A percentile compares a stretch with the other conserved stretches of the same genome.
Evolutionary conservation across 2,797 vertebrate species (phyloP).

Genomic region (Gila robusta): DNA sequence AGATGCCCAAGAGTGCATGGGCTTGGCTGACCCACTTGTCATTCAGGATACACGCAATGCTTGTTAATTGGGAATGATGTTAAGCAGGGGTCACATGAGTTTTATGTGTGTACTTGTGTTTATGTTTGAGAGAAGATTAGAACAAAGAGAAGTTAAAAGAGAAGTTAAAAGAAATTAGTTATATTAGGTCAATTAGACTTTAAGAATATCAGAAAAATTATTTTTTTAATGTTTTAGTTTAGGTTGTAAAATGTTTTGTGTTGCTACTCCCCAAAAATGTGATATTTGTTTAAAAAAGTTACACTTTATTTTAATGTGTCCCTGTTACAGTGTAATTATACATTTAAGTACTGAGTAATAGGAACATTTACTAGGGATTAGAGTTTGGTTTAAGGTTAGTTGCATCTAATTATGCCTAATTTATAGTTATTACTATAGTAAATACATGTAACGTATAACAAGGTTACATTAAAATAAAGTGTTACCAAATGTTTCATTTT

Average conservation of each 20-base stretch:
- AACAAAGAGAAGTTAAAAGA: background rate
- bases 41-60: slow-evolving; percentile 1
- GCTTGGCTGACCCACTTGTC: slow-evolving; percentile 19
- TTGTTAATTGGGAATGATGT: background rate
- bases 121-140: background rate
- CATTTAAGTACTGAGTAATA: too few relatives aligned
- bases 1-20: slow-evolving; percentile 32
- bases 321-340: too few relatives aligned
- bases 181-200: background rate
- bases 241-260: background rate
- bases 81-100: slow-evolving; percentile 5
- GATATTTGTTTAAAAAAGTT: background rate
- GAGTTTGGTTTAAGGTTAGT: too few relatives aligned
- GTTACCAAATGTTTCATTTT: background rate
- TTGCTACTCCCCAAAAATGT: background rate
- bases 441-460: too few relatives aligned
- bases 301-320: too few relatives aligned
- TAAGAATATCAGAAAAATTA: background rate
- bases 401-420: too few relatives aligned
- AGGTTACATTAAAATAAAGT: too few relatives aligned
- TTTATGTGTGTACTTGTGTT: slow-evolving; percentile 1
- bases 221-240: background rate
- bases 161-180: background rate
- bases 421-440: too few relatives aligned
- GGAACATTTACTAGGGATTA: too few relatives aligned